These are phyloP conservation scores for Tinea semifulvella DNA, from an alignment of 2,888 invertebrate genomes.

Conservation along the genomic window DNA sequence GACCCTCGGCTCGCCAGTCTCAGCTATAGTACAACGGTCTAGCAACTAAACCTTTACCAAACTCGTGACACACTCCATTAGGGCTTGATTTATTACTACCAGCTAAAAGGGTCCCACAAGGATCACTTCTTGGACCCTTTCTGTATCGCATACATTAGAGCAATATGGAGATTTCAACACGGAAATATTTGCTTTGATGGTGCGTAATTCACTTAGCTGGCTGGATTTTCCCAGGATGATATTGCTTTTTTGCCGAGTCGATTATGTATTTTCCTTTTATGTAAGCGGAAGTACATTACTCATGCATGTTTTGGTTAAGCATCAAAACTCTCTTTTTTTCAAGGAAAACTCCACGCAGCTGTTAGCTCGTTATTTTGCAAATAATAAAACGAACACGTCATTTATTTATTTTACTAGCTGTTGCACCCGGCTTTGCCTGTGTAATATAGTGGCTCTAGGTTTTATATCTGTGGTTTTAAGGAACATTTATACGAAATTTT, in stretches of 20 bases:
- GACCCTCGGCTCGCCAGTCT: constrained; percentile 6
- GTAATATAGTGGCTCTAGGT: no score
- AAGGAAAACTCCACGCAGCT: background rate
- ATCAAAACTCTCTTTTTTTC: background rate
- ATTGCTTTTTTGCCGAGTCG: constrained; percentile 11
- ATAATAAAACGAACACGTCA: no score
- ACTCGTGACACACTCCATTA: constrained; percentile 55
- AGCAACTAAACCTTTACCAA: constrained; percentile 38
- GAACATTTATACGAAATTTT: no score
- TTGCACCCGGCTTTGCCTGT: no score
- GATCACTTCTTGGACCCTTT: constrained; percentile 44
- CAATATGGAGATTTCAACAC: constrained; percentile 48
- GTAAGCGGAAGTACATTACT: background rate
- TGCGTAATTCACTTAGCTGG: constrained; percentile 15
- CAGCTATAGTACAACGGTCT: background rate
- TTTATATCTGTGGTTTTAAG: no score
- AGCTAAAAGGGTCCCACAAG: constrained; percentile 60
- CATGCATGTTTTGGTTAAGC: constrained; percentile 9
- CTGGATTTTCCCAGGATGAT: constrained; percentile 1
- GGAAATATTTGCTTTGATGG: constrained; percentile 46
- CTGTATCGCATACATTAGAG: constrained; percentile 48
- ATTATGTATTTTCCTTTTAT: constrained; percentile 10
- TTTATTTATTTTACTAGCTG: no score
- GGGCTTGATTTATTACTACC: constrained; percentile 54
- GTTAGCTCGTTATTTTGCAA: background rate